Percentiles rank a stretch among this genome's conserved stretches.
Evolutionary conservation across 2,797 vertebrate species (phyloP).

Genomic region (Paedocypris micromegethes): DNA sequence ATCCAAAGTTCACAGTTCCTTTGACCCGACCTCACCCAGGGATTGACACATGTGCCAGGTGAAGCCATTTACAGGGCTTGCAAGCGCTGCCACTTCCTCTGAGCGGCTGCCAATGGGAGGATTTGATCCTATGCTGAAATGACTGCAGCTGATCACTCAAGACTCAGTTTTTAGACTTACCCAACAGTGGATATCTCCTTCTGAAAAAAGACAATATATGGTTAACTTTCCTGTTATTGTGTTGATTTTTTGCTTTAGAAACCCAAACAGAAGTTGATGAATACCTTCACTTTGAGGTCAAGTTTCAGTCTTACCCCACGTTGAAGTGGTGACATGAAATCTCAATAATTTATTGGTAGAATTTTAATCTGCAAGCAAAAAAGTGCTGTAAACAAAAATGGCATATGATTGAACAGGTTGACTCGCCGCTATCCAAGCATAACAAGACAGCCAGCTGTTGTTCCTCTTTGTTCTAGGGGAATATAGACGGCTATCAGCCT

Average conservation of each 20-base stretch:
- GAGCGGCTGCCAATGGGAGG: conserved; percentile 36
- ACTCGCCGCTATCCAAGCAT: conserved; percentile 65
- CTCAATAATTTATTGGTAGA: conserved; percentile 5
- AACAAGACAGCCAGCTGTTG: conserved; percentile 71
- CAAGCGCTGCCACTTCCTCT: conserved; percentile 14
- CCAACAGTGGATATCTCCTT: conserved; percentile 28
- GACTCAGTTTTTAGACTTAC: conserved; percentile 16
- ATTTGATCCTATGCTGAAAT: conserved; percentile 43
- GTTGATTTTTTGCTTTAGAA: conserved; percentile 23
- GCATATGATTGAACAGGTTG: conserved; percentile 58
- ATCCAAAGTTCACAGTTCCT: conserved; percentile 25
- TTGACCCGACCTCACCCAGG: conserved; percentile 31
- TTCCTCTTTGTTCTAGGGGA: conserved; percentile 47
- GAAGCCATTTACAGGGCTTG: conserved; percentile 43
- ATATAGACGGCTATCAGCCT: conserved; percentile 47
- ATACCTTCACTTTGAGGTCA: conserved; percentile 22
- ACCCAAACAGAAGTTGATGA: conserved; percentile 12
- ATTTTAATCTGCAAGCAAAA: conserved; percentile 31
- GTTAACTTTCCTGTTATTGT: conserved; percentile 42
- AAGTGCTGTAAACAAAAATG: conserved; percentile 36
- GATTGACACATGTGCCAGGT: conserved; percentile 34
- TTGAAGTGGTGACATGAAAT: conserved; percentile 17
- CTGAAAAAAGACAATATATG: conserved; percentile 31
- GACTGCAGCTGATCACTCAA: conserved; percentile 28
- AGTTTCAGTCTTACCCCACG: too few relatives aligned